Evolutionary conservation across 2,113 vertebrate genomes (phyloP).

Genomic region (Chascanopsetta lugubris): DNA sequence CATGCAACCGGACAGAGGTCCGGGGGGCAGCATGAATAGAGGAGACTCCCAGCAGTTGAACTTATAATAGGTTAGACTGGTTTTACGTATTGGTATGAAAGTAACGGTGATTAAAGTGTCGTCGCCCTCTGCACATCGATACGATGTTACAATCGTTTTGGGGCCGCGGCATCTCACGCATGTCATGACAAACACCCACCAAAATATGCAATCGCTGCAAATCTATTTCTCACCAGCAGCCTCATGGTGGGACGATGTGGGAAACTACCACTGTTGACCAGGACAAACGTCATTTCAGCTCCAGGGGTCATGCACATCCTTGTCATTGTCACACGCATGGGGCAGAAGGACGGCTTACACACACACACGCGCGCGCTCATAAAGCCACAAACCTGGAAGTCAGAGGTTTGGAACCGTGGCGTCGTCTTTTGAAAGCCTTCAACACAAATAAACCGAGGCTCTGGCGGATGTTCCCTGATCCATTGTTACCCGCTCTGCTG

Average conservation of each 20-base stretch:
- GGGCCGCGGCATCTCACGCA: constrained; percentile 20
- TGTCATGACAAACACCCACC: constrained; percentile 10
- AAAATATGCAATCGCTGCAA: constrained; percentile 19
- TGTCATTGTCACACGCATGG: constrained; percentile 59
- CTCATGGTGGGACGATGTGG: constrained; percentile 37
- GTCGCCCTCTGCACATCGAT: no score
- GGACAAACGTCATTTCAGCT: constrained; percentile 54
- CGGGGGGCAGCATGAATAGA: not conserved
- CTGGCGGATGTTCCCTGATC: constrained; percentile 47
- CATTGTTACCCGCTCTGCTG: constrained; percentile 44
- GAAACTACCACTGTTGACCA: constrained; percentile 51
- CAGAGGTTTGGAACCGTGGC: constrained; percentile 30
- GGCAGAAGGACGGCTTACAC: not conserved
- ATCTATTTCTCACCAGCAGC: constrained; percentile 18
- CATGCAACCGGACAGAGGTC: not conserved
- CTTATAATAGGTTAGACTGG: not conserved
- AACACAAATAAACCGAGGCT: constrained; percentile 36
- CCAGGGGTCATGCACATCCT: constrained; percentile 69
- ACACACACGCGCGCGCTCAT: not conserved
- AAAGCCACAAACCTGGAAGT: constrained; percentile 14
- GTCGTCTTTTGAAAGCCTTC: constrained; percentile 22
- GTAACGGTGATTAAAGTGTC: not conserved
- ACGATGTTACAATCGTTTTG: no score
- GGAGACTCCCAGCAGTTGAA: not conserved
- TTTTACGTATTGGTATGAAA: not conserved